Base-by-base conservation (phyloP, 64 coral and sea anemone genomes). In the Dendronephthya gigantea region DNA sequence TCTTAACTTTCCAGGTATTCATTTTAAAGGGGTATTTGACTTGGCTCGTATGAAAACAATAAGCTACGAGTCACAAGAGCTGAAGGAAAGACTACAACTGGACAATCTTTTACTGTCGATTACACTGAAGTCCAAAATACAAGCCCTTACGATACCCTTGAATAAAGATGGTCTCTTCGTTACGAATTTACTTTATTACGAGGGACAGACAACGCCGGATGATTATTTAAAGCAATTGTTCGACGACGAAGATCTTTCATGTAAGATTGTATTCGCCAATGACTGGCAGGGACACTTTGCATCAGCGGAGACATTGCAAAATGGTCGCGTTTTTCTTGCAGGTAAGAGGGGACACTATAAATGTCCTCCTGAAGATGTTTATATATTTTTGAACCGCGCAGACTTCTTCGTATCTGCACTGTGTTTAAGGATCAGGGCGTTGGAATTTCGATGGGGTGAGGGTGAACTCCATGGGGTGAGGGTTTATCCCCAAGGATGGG, bases 301-400 rank as follows among this genome's bases (percentile, higher is more conserved):
- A 30, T n/a, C 29, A 3, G 58, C 58, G 2, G 58, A 66, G 22
- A 66, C 58, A n/a, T 30, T 66, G 19, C 58, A 66, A 66, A 2
- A 66, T 2, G 58, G 58, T 30, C 58, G 58, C 29, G 58, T 66
- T 6, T 66, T 66, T 30, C 58, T 66, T 22, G 58, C 58, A 66
- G 58, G 58, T 66, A 66, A 55, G 50, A 55, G n/a, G n/a, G n/a
- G n/a, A n/a, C n/a, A n/a, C 50, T 55, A 55, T 55, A 55, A 55
- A 17, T n/a, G n/a, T n/a, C n/a, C n/a, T n/a, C n/a, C n/a, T n/a
- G n/a, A n/a, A n/a, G n/a, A n/a, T n/a, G n/a, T n/a, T n/a, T n/a
- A n/a, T n/a, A n/a, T n/a, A n/a, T n/a, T n/a, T n/a, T n/a, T n/a
- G n/a, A n/a, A n/a, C n/a, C n/a, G n/a, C n/a, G n/a, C n/a, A n/a